Base-by-base conservation (phyloP, 1,140 invertebrate species). In the Drusus annulatus region DNA sequence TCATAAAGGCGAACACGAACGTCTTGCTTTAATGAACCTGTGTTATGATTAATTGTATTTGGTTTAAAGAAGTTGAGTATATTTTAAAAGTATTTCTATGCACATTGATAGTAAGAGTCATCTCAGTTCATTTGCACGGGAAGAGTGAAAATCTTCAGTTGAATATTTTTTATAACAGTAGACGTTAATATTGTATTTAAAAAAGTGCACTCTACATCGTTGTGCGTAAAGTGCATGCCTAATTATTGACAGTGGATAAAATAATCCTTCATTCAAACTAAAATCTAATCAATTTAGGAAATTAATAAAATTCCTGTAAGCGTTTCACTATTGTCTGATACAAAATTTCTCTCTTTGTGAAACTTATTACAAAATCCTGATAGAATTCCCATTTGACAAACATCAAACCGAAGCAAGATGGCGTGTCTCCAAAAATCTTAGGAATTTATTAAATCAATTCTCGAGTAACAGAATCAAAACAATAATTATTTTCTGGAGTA, bases 201-300 rank as follows among this genome's bases (percentile, higher is more conserved):
- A n/a, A n/a, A n/a, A n/a, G n/a, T n/a, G n/a, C n/a, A n/a, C n/a
- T n/a, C n/a, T n/a, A n/a, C n/a, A n/a, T n/a, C n/a, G n/a, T n/a
- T n/a, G n/a, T n/a, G n/a, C n/a, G n/a, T n/a, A n/a, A 45, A 45
- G 36, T 45, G 13, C 10, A n/a, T 10, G 8, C 8, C 62, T n/a
- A 3, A 65, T n/a, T 15, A 65, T 28, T 28, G 23, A 1, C 5
- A 65, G 62, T 7, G 25, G 5, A n/a, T 28, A n/a, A 31, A 21
- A 65, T 69, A 19, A n/a, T n/a, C 73, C 63, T 17, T 79, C 58
- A 56, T 71, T 75, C 23, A 52, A 63, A 23, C 60, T 76, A 62
- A 83, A 76, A 80, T 80, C 81, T 83, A 80, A 80, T 83, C 81
- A 76, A 83, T 83, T 83, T 83, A 56, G 69, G 15, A 80, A 83